Conservation (phyloP, 2,888 invertebrate species). For the Allolobophora icterica region DNA sequence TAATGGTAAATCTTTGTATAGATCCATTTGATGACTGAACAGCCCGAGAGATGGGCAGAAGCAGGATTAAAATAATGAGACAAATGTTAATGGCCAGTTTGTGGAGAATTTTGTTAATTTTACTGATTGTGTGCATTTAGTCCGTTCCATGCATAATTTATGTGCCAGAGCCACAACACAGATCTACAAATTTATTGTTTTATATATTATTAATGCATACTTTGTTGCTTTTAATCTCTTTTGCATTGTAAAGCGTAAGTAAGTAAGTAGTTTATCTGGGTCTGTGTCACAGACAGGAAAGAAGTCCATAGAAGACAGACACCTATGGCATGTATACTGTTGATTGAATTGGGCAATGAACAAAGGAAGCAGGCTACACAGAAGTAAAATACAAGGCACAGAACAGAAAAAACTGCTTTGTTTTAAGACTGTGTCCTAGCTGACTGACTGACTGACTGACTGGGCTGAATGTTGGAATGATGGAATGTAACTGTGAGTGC, state of each 20-base stretch:
- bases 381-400: too few relatives aligned
- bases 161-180: not conserved
- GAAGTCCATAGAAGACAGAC: too few relatives aligned
- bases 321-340: too few relatives aligned
- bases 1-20: not conserved
- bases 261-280: too few relatives aligned
- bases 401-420: too few relatives aligned
- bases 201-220: not conserved
- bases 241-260: not conserved
- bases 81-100: not conserved
- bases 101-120: not conserved
- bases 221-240: not conserved
- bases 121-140: not conserved
- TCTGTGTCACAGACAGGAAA: too few relatives aligned
- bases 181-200: not conserved
- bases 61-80: not conserved
- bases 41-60: not conserved
- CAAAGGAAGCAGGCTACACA: too few relatives aligned
- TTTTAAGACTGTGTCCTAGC: too few relatives aligned
- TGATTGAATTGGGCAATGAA: too few relatives aligned
- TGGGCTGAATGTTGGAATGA: too few relatives aligned
- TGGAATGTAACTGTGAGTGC: too few relatives aligned
- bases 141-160: not conserved
- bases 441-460: too few relatives aligned
- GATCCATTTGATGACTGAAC: not conserved